Evolutionary conservation across 2,113 vertebrate species (phyloP).

Genomic region (Nothoprocta pentlandii): DNA sequence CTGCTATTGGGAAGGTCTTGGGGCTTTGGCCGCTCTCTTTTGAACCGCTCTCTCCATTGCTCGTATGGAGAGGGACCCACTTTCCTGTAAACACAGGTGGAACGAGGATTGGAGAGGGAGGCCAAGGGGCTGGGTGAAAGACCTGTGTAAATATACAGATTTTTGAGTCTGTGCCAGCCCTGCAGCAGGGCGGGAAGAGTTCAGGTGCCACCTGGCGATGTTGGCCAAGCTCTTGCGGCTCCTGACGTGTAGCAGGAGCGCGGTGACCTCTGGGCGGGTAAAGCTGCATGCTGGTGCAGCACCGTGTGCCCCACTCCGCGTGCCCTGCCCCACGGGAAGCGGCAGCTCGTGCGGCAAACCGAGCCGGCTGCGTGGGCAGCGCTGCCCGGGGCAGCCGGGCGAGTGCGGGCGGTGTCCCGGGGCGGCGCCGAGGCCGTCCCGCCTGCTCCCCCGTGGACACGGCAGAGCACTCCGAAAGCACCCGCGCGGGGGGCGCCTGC

Average conservation of each 20-base stretch:
- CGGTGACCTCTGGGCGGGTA: too few relatives aligned
- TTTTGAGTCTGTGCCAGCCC: background rate
- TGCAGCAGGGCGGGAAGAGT: background rate
- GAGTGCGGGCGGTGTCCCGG: too few relatives aligned
- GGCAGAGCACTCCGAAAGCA: background rate
- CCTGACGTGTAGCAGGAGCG: background rate
- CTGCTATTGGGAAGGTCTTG: background rate
- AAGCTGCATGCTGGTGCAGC: background rate
- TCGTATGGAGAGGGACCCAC: background rate
- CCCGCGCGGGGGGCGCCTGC: background rate
- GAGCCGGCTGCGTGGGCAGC: background rate
- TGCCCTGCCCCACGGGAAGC: background rate
- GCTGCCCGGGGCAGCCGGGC: too few relatives aligned
- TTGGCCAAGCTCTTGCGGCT: background rate
- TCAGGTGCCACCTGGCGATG: background rate
- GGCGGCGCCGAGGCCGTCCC: too few relatives aligned
- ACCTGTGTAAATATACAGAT: too few relatives aligned
- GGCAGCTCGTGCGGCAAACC: background rate
- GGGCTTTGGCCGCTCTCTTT: background rate
- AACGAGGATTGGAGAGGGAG: background rate
- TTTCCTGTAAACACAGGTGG: slow-evolving; percentile 52
- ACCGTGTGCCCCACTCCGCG: slow-evolving; percentile 12
- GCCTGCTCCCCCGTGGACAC: too few relatives aligned
- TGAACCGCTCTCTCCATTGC: background rate
- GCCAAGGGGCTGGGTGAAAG: background rate